phyloP scores from a whole-genome alignment of 2,797 vertebrate genomes.

The Columba guinea region DNA sequence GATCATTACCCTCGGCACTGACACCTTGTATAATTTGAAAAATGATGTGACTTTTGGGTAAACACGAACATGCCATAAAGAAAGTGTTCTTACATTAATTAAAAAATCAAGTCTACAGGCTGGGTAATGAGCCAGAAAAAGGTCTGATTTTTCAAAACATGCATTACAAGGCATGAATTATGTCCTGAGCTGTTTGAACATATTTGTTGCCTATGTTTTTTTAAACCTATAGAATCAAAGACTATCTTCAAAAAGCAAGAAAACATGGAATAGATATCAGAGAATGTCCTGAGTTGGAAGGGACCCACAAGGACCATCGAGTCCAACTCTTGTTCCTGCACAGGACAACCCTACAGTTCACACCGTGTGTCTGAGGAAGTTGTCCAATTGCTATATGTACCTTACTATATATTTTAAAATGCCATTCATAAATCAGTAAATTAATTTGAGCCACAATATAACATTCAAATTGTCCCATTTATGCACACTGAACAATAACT shows the following conservation, averaged over 20 bases:
- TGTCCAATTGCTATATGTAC: too few species aligned
- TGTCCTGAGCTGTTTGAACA: conserved; percentile 10
- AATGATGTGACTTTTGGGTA: conserved; percentile 73
- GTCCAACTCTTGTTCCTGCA: too few species aligned
- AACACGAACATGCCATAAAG: conserved; percentile 69
- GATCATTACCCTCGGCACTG: conserved; percentile 44
- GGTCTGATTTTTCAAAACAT: conserved; percentile 57
- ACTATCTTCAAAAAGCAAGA: neutral
- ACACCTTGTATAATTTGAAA: conserved; percentile 75
- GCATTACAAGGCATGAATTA: conserved; percentile 63
- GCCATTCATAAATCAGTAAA: neutral
- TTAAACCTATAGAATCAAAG: neutral
- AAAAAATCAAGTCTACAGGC: conserved; percentile 50
- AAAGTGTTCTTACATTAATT: conserved; percentile 71
- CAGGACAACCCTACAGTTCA: too few species aligned
- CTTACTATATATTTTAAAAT: neutral
- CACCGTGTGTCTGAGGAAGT: too few species aligned
- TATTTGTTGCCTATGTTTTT: neutral
- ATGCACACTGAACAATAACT: neutral
- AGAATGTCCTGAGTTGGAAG: too few species aligned
- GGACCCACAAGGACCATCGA: too few species aligned
- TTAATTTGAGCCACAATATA: neutral
- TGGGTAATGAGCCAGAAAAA: conserved; percentile 72
- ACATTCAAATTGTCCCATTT: neutral
- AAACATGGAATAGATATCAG: neutral